Conservation (phyloP, 2,797 vertebrate species). For the Epinephelus awoara region DNA sequence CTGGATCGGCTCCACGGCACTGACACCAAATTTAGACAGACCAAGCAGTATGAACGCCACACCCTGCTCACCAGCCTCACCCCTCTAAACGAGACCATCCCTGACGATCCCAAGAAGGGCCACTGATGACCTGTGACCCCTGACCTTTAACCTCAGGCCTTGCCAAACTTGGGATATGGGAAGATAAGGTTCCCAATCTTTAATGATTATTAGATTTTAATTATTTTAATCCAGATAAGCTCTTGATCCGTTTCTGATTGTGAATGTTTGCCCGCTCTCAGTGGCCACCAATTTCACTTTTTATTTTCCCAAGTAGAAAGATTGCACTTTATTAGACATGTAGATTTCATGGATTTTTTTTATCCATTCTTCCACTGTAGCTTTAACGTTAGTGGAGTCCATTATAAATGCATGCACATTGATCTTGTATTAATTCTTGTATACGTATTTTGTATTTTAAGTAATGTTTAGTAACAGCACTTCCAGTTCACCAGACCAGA, state of each 20-base stretch:
- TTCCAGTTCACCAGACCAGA: background rate
- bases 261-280: background rate
- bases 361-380: background rate
- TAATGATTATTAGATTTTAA: background rate
- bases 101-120: conserved; percentile 83
- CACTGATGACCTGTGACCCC: conserved; percentile 56
- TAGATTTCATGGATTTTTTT: background rate
- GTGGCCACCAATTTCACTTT: background rate
- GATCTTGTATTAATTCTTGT: background rate
- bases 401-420: background rate
- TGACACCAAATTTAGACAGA: conserved; percentile 88
- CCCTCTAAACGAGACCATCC: conserved; percentile 90
- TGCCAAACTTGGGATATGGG: background rate
- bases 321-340: conserved; percentile 27
- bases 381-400: background rate
- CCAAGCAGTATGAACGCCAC: conserved; percentile 91
- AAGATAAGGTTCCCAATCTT: background rate
- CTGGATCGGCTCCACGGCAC: conserved; percentile 95
- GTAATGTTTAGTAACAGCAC: conserved; percentile 6
- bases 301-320: background rate
- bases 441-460: background rate
- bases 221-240: conserved; percentile 35
- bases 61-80: conserved; percentile 88
- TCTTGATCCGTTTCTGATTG: background rate
- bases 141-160: conserved; percentile 1